phyloP scores from a whole-genome alignment of 2,797 vertebrate species.

The Pseudocheirus occidentalis region DNA sequence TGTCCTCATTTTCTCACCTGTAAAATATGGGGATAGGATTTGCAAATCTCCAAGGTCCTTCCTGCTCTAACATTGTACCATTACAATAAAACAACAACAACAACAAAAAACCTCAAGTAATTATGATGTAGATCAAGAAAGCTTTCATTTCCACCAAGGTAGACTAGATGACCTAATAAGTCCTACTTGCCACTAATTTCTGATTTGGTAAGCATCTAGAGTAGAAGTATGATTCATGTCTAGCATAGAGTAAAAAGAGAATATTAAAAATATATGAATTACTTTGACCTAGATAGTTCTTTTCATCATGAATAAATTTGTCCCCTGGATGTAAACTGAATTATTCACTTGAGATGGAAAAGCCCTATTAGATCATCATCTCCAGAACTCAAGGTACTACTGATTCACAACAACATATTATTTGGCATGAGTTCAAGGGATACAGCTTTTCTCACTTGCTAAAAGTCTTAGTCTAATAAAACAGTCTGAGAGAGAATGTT shows the following conservation, averaged over 20 bases:
- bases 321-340: slow-evolving; percentile 40
- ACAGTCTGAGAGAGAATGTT: slow-evolving; percentile 46
- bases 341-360: slow-evolving; percentile 51
- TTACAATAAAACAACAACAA: too few relatives aligned
- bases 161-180: slow-evolving; percentile 22
- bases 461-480: slow-evolving; percentile 37
- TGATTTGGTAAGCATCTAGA: background rate
- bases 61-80: background rate
- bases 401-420: slow-evolving; percentile 46
- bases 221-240: slow-evolving; percentile 47
- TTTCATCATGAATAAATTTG: slow-evolving; percentile 37
- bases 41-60: background rate
- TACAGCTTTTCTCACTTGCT: slow-evolving; percentile 39
- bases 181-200: slow-evolving; percentile 24
- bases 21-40: background rate
- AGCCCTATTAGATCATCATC: slow-evolving; percentile 57
- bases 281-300: slow-evolving; percentile 36
- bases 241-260: slow-evolving; percentile 2
- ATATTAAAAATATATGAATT: slow-evolving; percentile 30
- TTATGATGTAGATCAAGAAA: background rate
- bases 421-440: slow-evolving; percentile 48
- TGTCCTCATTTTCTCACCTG: background rate
- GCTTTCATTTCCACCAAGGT: background rate
- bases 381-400: slow-evolving; percentile 3
- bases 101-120: background rate